A percentile compares a stretch with the other conserved stretches of the same genome.
These are phyloP conservation scores for Formicarius rufipectus DNA, from an alignment of 2,113 vertebrate species.

Conservation along the genomic window DNA sequence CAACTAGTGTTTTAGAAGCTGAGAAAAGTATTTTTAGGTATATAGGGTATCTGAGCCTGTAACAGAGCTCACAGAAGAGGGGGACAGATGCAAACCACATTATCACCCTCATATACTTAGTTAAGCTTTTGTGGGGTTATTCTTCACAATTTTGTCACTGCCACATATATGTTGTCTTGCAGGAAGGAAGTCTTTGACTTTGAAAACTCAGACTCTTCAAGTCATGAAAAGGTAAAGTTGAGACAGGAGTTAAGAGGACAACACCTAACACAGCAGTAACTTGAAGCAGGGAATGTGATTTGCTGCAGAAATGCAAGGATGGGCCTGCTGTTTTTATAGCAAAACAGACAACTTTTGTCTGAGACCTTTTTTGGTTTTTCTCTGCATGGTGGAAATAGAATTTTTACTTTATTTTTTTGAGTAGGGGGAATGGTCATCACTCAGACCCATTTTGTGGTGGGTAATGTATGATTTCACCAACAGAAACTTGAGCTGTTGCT, in stretches of 20 bases:
- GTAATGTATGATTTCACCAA: fast-evolving
- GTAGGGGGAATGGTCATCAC: background rate
- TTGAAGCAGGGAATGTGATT: background rate
- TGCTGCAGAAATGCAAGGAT: background rate
- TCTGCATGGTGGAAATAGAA: fast-evolving
- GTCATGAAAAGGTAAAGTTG: constrained; percentile 47
- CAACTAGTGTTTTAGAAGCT: background rate
- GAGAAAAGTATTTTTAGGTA: background rate
- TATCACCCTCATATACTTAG: background rate
- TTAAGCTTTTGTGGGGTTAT: background rate
- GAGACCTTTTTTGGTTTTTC: background rate
- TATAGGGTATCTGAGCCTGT: background rate
- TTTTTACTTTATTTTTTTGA: background rate
- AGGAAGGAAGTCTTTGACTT: constrained; percentile 51
- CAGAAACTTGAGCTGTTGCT: background rate
- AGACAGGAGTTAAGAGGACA: background rate
- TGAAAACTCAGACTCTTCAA: constrained; percentile 43
- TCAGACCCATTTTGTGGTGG: background rate
- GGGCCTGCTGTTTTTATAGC: fast-evolving
- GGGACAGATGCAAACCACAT: fast-evolving
- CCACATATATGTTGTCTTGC: background rate
- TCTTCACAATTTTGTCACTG: background rate
- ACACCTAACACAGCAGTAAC: no score
- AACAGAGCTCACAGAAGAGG: fast-evolving
- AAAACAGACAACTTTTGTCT: background rate